Conservation (phyloP, 2,113 vertebrate genomes). For the Brachypteracias leptosomus region DNA sequence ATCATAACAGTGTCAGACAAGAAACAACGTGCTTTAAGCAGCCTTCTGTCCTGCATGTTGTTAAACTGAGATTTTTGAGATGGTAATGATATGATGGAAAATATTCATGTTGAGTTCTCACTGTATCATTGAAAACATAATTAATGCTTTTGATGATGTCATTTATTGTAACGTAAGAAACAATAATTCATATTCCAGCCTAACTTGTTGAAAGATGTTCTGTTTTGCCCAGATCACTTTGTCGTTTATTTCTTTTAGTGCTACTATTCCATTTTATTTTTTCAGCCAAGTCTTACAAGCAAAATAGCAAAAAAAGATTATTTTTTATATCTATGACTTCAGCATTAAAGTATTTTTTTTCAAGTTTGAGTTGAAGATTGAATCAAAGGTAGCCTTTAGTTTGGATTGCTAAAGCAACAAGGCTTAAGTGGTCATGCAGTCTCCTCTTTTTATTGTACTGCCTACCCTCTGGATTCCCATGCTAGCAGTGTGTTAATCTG, state of each 20-base stretch:
- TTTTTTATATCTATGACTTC: not conserved
- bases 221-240: not conserved
- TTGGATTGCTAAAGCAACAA: not conserved
- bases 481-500: not conserved
- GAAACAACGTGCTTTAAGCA: not conserved
- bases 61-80: slow-evolving; percentile 2
- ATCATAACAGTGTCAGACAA: not conserved
- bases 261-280: not conserved
- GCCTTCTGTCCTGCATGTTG: not conserved
- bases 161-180: not conserved
- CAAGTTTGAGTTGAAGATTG: not conserved
- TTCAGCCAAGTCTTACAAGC: not conserved
- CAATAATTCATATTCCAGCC: not conserved
- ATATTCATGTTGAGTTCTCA: not conserved
- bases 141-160: not conserved
- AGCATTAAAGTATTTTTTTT: not conserved
- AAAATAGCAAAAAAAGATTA: not conserved
- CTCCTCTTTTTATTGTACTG: not conserved
- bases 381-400: not conserved
- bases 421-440: not conserved
- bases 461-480: not conserved
- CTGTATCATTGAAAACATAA: not conserved
- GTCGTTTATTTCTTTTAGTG: not conserved
- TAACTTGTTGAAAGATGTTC: not conserved
- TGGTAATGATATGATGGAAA: not conserved